Evolutionary conservation across 2,797 vertebrate genomes (phyloP), one percentile per base, ranked within the genome.

Genomic region (Buphagus erythrorhynchus): DNA sequence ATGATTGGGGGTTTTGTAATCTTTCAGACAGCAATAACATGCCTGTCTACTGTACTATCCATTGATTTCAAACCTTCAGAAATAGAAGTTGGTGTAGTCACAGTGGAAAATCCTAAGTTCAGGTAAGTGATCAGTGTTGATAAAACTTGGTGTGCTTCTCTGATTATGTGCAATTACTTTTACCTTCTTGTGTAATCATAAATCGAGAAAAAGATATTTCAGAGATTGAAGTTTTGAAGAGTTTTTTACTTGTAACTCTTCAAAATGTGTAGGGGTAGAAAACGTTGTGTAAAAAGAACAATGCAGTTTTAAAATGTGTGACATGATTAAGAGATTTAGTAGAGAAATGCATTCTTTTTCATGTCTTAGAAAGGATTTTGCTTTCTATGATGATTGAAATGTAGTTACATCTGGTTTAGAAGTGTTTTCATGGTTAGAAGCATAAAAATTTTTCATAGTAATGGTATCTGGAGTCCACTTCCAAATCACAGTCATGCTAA

Each of bases 61-160:
- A 99, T 99, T 97, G 99, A 99, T 98, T 99, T 99, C 98, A 99
- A 99, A 96, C 99, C 99, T 94, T 99, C 99, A 95, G 99, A 99
- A 98, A 98, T 99, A 74, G 99, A 99, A 98, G 98, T 99, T 94
- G 99, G 98, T 89, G 98, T 99, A 75, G 98, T 99, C 96, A 99
- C 99, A 93, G 98, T 98, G 86, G 98, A 99, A 97, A 98, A 99
- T 89, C 98, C 99, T 92, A 99, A 99, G 95, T 99, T 99, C 98
- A 99, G 99, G 99, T 99, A 97, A 97, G 97, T 71, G 66, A 79
- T 71, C 28, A 5, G 49, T 85, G 13, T 20, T 86, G 46, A 16
- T 78, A 86, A 62, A 95, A 67, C 42, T 71, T 33, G 6, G 2
- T 31, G 13, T 43, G 25, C 78, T 93, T 89, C 54, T 77, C 31